Evolutionary conservation across 2,888 invertebrate species (phyloP), one percentile per base, ranked within the genome.

Genomic region (Noctua fimbriata): DNA sequence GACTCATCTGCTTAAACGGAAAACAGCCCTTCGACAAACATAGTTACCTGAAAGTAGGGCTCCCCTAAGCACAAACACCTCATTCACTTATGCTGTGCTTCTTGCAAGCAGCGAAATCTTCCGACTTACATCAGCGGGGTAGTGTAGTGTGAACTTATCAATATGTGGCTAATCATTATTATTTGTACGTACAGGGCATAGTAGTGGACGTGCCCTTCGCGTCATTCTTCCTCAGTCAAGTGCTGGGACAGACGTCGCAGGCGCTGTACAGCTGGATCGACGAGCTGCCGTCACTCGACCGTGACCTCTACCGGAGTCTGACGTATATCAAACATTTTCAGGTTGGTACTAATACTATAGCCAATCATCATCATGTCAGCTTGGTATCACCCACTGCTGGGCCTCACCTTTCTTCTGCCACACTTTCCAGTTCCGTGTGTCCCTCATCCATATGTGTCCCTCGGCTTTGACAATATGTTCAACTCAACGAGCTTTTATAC

Each of bases 171-270:
- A 5, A 77, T 0, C 9, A 67, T 28, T 47, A 32, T 58, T 5
- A 1, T 79, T 36, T 73, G 1, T 81, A 36, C 73, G 18, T 93
- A 0, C 95, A 98, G 98, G 99, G 99, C 41, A 99, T 99, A 87
- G 99, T 99, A 14, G 99, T 99, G 9, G 99, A 99, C 94, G 99
- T 99, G 66, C 99, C 99, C 1, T 99, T 99, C 94, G 99, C 99
- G 0, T 99, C 99, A 58, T 99, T 99, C 95, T 99, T 99, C 95
- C 97, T 99, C 49, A 99, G 99, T 90, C 99, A 99, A 97, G 98
- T 99, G 83, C 97, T 99, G 76, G 99, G 99, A 0, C 99, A 99
- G 95, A 98, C 99, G 12, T 98, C 99, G 88, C 99, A 99, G 92
- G 98, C 99, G 18, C 97, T 99, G 24, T 99, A 99, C 97, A 99